These are phyloP conservation scores for Sebastolobus altivelis DNA, from an alignment of 2,797 vertebrate genomes.

Conservation along the genomic window DNA sequence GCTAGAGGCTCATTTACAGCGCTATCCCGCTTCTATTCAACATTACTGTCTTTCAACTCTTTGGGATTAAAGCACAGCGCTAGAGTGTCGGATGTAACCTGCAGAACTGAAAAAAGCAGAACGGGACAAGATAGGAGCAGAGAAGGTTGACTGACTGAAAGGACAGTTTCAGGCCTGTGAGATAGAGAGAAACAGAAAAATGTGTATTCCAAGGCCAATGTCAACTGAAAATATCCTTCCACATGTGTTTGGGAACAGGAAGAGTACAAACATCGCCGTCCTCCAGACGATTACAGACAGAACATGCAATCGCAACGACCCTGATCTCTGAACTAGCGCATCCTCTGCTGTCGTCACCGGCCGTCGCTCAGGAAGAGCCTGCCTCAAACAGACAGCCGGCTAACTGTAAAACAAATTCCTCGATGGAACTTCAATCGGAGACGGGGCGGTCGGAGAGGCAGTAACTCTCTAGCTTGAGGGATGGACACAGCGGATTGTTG, in stretches of 20 bases:
- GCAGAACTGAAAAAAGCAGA: background rate
- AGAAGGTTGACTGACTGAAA: background rate
- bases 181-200: slow-evolving; percentile 7
- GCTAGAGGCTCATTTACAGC: slow-evolving; percentile 28
- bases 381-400: slow-evolving; percentile 36
- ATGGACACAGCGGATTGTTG: slow-evolving; percentile 38
- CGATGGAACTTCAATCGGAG: slow-evolving; percentile 42
- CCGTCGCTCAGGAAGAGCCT: slow-evolving; percentile 57
- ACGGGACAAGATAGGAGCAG: background rate
- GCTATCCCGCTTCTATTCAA: slow-evolving; percentile 10
- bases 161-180: slow-evolving; percentile 2
- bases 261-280: slow-evolving; percentile 59
- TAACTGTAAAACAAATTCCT: slow-evolving; percentile 49
- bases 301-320: slow-evolving; percentile 59
- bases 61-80: background rate
- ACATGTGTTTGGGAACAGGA: slow-evolving; percentile 70
- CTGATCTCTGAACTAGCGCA: slow-evolving; percentile 70
- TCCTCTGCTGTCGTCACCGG: slow-evolving; percentile 63
- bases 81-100: background rate
- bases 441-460: slow-evolving; percentile 37
- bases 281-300: slow-evolving; percentile 55
- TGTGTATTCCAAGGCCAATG: slow-evolving; percentile 45
- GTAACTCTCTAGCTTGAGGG: slow-evolving; percentile 34
- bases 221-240: slow-evolving; percentile 61
- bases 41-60: slow-evolving; percentile 1